phyloP scores from a whole-genome alignment of 2,797 vertebrate genomes.

The Phoeniculus purpureus region DNA sequence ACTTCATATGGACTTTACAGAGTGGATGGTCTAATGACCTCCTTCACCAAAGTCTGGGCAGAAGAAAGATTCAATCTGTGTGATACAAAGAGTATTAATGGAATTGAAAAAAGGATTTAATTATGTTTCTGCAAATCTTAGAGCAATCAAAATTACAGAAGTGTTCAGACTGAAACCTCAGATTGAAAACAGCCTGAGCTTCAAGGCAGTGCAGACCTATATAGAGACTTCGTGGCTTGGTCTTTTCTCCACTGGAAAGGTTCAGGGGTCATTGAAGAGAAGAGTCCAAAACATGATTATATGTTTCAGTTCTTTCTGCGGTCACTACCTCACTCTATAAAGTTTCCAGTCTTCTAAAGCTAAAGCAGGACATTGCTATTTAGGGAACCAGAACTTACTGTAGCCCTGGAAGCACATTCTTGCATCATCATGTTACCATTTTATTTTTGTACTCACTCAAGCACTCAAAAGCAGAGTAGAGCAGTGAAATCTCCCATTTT shows the following conservation, averaged over 20 bases:
- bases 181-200: neutral
- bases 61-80: neutral
- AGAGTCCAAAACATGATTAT: constrained; percentile 12
- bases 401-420: neutral
- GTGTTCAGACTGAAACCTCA: neutral
- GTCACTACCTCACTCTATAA: neutral
- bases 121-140: neutral
- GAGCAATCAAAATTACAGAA: neutral
- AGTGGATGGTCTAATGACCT: neutral
- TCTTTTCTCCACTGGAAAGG: neutral
- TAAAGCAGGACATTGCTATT: constrained; percentile 31
- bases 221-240: neutral
- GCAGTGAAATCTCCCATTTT: neutral
- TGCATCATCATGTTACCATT: neutral
- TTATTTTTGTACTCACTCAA: neutral
- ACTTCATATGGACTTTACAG: neutral
- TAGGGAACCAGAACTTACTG: neutral
- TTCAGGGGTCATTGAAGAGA: constrained; percentile 32
- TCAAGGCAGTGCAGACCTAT: neutral
- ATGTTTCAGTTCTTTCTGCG: constrained; percentile 16
- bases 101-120: neutral
- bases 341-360: neutral
- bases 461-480: neutral
- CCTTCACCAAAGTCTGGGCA: neutral
- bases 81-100: neutral